Evolutionary conservation across 2,888 invertebrate genomes (phyloP), one percentile per base, ranked within the genome.

Genomic region (Lasioglossum leucozonium): DNA sequence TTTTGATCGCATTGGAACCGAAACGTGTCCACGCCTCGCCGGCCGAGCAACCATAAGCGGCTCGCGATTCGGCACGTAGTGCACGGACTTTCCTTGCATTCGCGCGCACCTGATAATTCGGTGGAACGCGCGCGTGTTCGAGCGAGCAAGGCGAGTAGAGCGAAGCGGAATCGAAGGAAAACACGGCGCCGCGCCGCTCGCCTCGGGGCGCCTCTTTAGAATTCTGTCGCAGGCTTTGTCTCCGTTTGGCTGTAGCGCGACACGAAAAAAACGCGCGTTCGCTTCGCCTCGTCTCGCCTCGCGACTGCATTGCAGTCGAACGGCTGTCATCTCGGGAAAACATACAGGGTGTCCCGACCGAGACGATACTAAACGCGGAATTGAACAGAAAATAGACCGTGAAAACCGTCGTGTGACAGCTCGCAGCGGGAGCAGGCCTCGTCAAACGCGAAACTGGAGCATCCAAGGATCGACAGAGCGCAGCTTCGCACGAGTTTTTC

Each of bases 51-150:
- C 87, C 87, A 89, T 91, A 77, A 89, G 81, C 77, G 69, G 67
- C 88, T 22, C 82, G 86, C 89, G 85, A 79, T 80, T 89, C 83
- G 81, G 89, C 91, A 91, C 91, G 91, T 92, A 92, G 85, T 62
- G 71, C 81, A 30, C 67, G 85, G 85, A 90, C 90, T 91, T 91
- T 91, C 91, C 88, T 89, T 87, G 67, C 75, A 77, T 79, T 81
- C 77, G 67, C 81, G 83, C 47, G 84, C 76, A 51, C 75, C 47
- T 72, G 86, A 79, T 77, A 84, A 89, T 88, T 86, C 81, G 82
- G 85, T 65, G 80, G 74, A 76, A 73, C 72, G 51, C 44, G 51
- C 44, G 30, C 72, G 40, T 10, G 62, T 30, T 62, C 62, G 62
- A 62, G 62, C 62, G 62, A 30, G 62, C 30, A 6, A 16, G 13